Conservation (phyloP, 2,888 invertebrate genomes). For the Parnassius glacialis region DNA sequence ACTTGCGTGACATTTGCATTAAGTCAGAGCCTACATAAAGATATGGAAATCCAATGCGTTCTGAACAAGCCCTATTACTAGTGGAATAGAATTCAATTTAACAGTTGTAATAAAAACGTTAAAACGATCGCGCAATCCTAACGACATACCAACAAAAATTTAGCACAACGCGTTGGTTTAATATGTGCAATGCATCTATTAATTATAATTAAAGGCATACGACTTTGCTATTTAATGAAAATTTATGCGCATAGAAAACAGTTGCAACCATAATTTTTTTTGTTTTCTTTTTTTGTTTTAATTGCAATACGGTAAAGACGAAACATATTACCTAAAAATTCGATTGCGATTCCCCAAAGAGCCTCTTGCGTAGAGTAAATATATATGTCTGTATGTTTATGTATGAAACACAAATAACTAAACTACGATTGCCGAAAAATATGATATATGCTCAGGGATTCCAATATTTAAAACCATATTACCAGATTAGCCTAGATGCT, state of each 20-base stretch:
- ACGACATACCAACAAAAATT: conserved; percentile 16
- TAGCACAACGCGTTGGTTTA: conserved; percentile 14
- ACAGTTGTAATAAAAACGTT: not conserved
- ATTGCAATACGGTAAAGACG: too few species aligned
- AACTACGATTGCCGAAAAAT: too few species aligned
- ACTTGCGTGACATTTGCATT: conserved; percentile 64
- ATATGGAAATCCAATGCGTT: conserved; percentile 31
- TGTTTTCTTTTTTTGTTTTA: too few species aligned
- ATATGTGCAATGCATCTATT: conserved; percentile 13
- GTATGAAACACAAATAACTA: not conserved
- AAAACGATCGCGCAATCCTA: conserved; percentile 6
- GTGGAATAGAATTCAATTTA: conserved; percentile 30
- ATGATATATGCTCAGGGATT: too few species aligned
- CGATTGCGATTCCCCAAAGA: too few species aligned
- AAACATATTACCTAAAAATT: too few species aligned
- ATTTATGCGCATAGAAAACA: conserved; percentile 10
- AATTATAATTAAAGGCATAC: conserved; percentile 14
- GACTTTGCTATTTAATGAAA: conserved; percentile 12
- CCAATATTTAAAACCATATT: too few species aligned
- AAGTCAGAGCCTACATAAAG: conserved; percentile 39
- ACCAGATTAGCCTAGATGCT: too few species aligned
- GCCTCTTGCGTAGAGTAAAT: too few species aligned
- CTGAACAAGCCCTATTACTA: conserved; percentile 30
- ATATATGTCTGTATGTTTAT: not conserved
- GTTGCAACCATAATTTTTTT: not conserved